Conservation (phyloP, 2,113 vertebrate species). For the Lota lota region DNA sequence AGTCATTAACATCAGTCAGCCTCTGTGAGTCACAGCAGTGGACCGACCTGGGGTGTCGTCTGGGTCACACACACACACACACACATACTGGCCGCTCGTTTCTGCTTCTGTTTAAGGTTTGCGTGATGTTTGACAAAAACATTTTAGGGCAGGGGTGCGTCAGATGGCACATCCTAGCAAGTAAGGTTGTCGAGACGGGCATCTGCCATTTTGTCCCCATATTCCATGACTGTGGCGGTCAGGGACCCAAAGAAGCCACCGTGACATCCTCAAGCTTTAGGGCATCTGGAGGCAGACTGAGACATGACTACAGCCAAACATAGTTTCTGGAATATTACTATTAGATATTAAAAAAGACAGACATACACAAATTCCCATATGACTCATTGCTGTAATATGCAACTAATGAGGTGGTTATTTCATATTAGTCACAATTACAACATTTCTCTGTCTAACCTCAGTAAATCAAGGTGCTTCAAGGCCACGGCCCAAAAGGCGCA, state of each 20-base stretch:
- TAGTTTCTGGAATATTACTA: no score
- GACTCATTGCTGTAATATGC: constrained; percentile 20
- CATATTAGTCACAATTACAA: constrained; percentile 16
- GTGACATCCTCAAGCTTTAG: constrained; percentile 12
- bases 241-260: constrained; percentile 22
- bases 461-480: neutral
- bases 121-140: constrained; percentile 47
- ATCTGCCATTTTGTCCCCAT: constrained; percentile 47
- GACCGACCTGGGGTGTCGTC: constrained; percentile 54
- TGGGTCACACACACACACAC: constrained; percentile 33
- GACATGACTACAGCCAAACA: constrained; percentile 3
- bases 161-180: constrained; percentile 44
- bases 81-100: neutral
- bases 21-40: constrained; percentile 9
- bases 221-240: constrained; percentile 8
- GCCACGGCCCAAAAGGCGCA: no score
- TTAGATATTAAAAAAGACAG: neutral
- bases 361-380: neutral
- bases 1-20: constrained; percentile 46
- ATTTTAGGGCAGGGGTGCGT: constrained; percentile 34
- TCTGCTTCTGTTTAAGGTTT: constrained; percentile 38
- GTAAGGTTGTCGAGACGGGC: constrained; percentile 37
- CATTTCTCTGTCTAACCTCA: constrained; percentile 28
- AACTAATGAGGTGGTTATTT: constrained; percentile 30
- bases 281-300: constrained; percentile 16